Base-by-base conservation (phyloP, 1,140 invertebrate species). In the Reticulitermes speratus region DNA sequence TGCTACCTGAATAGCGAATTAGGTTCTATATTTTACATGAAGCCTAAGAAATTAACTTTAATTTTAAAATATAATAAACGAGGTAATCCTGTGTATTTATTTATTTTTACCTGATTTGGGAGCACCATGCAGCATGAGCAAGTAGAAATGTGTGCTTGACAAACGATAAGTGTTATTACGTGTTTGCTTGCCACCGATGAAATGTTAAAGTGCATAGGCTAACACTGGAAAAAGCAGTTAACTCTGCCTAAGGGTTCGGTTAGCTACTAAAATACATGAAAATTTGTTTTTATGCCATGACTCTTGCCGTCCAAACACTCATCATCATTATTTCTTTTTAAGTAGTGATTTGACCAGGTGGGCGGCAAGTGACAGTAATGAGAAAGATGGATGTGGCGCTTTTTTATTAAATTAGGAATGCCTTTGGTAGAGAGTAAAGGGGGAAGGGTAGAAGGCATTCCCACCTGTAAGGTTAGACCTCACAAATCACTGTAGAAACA, bases 371-470 rank as follows among this genome's bases (percentile, higher is more conserved):
- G 65, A 75, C 65, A 75, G n/a, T 75, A 75, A 75, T 5, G 65
- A 75, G 65, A 25, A 75, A 75, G 65, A 75, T 75, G 65, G 65
- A 75, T 75, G 65, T 30, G 65, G 7, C 25, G 25, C 30, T 75
- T 75, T 75, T 75, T 75, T 75, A 75, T 75, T 75, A 75, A 75
- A 75, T 75, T 75, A 75, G 65, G n/a, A 75, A 75, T 75, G 65
- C 65, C 65, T 75, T 14, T 25, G 9, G 65, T n/a, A 2, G 65
- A 75, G 65, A 75, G n/a, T 30, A 30, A 75, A 16, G 65, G n/a
- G 25, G 12, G 19, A 19, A n/a, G 21, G 65, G n/a, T 2, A 30
- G 65, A 75, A n/a, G 14, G 65, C 0, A 75, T 75, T 75, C 65
- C n/a, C 65, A 75, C 25, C 65, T 75, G 25, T 75, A 75, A 75